Evolutionary conservation across 2,113 vertebrate genomes (phyloP).

Genomic region (Lasiurus borealis): DNA sequence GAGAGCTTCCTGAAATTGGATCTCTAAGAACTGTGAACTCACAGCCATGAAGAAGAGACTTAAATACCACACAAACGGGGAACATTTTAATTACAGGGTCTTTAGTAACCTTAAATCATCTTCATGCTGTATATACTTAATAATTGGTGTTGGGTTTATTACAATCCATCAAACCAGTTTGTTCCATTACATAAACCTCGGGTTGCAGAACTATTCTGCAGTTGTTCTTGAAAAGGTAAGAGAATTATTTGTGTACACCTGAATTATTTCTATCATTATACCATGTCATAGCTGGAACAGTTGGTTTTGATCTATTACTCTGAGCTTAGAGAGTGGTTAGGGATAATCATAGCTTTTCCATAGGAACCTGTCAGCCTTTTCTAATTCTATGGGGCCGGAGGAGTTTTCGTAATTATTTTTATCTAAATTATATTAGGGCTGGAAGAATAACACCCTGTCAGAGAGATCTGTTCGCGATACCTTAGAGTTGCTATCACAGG

Average conservation of each 20-base stretch:
- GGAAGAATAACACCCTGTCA: slow-evolving; percentile 79
- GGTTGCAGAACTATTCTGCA: not conserved
- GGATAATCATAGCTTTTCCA: slow-evolving; percentile 45
- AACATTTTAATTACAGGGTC: not conserved
- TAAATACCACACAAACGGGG: not conserved
- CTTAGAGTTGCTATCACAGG: slow-evolving; percentile 72
- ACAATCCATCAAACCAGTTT: not conserved
- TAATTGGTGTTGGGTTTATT: not conserved
- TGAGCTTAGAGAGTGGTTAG: slow-evolving; percentile 3
- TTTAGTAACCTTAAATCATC: not conserved
- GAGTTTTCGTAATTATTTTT: slow-evolving; percentile 78
- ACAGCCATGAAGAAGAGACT: not conserved
- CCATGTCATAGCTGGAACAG: not conserved
- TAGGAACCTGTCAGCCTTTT: slow-evolving; percentile 60
- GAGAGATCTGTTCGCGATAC: slow-evolving; percentile 80
- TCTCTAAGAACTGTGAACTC: not conserved
- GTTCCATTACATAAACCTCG: not conserved
- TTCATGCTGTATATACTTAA: not conserved
- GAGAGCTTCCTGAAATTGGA: not conserved
- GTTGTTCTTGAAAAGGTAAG: not conserved
- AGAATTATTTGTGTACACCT: not conserved
- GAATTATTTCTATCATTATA: not conserved
- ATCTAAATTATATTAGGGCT: slow-evolving; percentile 75
- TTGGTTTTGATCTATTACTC: not conserved
- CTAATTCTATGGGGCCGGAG: slow-evolving; percentile 41